Evolutionary conservation across 2,113 vertebrate genomes (phyloP).

Genomic region (Melanerpes aurifrons): DNA sequence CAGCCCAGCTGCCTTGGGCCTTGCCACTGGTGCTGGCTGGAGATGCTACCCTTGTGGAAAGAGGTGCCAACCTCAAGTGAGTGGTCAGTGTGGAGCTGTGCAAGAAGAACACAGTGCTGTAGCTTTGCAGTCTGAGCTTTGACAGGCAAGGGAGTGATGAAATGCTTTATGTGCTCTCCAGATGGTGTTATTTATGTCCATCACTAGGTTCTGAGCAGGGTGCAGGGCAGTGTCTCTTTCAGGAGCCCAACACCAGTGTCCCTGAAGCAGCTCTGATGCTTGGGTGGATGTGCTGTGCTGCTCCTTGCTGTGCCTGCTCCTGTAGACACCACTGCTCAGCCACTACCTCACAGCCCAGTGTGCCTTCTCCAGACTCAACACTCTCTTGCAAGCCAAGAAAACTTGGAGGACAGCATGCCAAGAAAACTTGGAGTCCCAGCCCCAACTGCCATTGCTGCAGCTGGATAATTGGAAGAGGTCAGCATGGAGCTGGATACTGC

Average conservation of each 20-base stretch:
- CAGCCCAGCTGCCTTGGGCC: neutral
- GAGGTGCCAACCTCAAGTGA: neutral
- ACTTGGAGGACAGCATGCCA: neutral
- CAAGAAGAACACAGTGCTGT: neutral
- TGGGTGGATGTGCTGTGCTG: rapidly evolving
- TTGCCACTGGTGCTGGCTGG: neutral
- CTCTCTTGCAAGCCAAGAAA: neutral
- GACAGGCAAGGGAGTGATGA: neutral
- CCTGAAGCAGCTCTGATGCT: neutral
- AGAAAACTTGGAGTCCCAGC: neutral
- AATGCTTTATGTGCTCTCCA: neutral
- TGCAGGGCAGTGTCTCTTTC: neutral
- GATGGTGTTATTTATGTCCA: neutral
- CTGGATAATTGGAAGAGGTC: neutral
- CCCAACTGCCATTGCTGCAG: neutral
- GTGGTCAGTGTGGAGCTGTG: neutral
- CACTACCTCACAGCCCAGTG: neutral
- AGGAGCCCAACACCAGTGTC: neutral
- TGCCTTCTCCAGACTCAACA: neutral
- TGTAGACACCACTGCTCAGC: neutral
- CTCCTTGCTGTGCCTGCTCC: neutral
- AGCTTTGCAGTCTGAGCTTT: neutral
- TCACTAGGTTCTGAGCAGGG: neutral
- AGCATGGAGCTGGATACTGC: neutral
- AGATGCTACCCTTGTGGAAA: neutral